Conservation (phyloP, 1,140 invertebrate genomes). For the Procambarus clarkii region DNA sequence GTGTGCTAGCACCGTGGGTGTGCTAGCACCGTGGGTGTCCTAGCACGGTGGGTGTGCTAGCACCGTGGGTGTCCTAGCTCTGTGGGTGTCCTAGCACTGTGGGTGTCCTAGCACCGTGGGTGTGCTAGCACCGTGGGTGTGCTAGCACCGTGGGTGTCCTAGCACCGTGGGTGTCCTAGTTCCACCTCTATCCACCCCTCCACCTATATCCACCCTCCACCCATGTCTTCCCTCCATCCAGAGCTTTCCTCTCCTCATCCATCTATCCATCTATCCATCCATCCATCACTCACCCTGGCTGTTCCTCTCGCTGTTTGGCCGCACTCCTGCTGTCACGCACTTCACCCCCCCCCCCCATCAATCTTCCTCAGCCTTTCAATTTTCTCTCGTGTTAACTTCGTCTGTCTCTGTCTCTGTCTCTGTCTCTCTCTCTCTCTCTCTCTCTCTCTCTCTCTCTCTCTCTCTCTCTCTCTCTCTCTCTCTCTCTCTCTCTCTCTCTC, state of each 20-base stretch:
- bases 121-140: too few species aligned
- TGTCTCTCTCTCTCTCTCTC: slow-evolving; percentile 19
- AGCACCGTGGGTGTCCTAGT: too few species aligned
- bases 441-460: slow-evolving; percentile 11
- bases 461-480: too few species aligned
- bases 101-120: too few species aligned
- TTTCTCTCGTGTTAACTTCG: slow-evolving; percentile 53
- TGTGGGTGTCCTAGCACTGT: too few species aligned
- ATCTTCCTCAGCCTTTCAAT: slow-evolving; percentile 60
- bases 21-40: too few species aligned
- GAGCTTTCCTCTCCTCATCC: neutral
- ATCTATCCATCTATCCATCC: neutral
- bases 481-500: slow-evolving; percentile 5
- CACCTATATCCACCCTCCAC: neutral
- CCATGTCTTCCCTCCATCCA: neutral
- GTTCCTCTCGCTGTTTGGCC: neutral
- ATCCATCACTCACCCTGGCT: slow-evolving; percentile 18
- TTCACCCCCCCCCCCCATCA: slow-evolving; percentile 37
- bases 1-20: too few species aligned
- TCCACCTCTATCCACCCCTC: neutral
- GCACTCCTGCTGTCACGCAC: slow-evolving; percentile 10
- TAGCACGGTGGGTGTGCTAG: too few species aligned
- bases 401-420: slow-evolving; percentile 27
- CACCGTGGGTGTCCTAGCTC: too few species aligned
- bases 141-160: too few species aligned